Conservation (phyloP, 2,888 invertebrate species). For the Dryococelus australis region DNA sequence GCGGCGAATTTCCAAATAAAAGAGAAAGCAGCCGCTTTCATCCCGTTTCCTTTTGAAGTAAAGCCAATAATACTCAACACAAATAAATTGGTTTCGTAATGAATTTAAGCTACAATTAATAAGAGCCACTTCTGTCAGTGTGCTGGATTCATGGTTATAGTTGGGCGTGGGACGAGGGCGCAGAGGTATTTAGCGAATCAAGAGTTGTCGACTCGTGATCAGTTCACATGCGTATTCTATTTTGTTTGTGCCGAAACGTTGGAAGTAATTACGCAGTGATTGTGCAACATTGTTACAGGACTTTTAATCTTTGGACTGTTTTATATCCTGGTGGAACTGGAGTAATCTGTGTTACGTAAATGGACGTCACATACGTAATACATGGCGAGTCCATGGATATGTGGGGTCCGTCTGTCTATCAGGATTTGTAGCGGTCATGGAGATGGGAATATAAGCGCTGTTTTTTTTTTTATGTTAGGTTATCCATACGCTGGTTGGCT, state of each 20-base stretch:
- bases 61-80: background rate
- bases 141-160: background rate
- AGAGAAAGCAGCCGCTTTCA: background rate
- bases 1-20: background rate
- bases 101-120: slow-evolving; percentile 10
- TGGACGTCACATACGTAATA: no score
- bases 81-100: background rate
- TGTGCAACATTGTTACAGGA: background rate
- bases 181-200: background rate
- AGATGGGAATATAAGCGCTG: no score
- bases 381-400: no score
- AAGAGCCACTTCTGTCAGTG: background rate
- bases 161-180: no score
- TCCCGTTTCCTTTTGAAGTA: background rate
- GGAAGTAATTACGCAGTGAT: background rate
- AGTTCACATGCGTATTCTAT: background rate
- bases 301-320: background rate
- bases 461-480: no score
- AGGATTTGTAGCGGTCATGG: no score
- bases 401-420: no score
- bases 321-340: no score
- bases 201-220: background rate
- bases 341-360: no score
- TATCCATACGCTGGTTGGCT: no score
- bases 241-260: background rate